Percentiles rank a stretch among this genome's conserved stretches.
phyloP scores from a whole-genome alignment of 2,113 vertebrate genomes.

The Eidolon helvum region DNA sequence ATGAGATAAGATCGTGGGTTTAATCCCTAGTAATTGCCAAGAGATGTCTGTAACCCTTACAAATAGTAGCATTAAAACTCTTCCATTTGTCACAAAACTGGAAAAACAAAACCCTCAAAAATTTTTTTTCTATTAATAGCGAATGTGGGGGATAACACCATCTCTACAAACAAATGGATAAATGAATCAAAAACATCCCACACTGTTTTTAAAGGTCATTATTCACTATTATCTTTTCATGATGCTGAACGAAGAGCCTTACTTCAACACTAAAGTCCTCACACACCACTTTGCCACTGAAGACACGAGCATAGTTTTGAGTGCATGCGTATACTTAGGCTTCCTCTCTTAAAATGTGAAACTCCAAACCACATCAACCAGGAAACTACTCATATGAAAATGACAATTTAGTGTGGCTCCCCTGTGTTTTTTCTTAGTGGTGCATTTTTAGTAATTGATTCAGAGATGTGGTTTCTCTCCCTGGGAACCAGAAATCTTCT shows the following conservation, averaged over 20 bases:
- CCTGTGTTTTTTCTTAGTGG: rapidly evolving
- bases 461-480: neutral
- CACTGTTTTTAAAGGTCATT: neutral
- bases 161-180: neutral
- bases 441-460: neutral
- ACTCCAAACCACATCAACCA: neutral
- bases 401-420: neutral
- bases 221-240: neutral
- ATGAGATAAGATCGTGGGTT: constrained; percentile 26
- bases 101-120: constrained; percentile 5
- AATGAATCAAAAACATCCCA: neutral
- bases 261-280: neutral
- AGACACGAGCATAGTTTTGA: neutral
- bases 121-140: neutral
- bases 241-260: neutral
- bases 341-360: neutral
- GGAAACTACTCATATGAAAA: neutral
- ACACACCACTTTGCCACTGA: neutral
- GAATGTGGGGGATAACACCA: neutral
- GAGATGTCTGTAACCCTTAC: neutral
- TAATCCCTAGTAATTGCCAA: constrained; percentile 2
- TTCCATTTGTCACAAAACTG: neutral
- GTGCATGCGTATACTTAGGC: neutral
- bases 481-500: neutral
- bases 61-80: neutral